A percentile compares a stretch with the other conserved stretches of the same genome.
Evolutionary conservation across 1,140 invertebrate species (phyloP).

Genomic region (Listronotus bonariensis): DNA sequence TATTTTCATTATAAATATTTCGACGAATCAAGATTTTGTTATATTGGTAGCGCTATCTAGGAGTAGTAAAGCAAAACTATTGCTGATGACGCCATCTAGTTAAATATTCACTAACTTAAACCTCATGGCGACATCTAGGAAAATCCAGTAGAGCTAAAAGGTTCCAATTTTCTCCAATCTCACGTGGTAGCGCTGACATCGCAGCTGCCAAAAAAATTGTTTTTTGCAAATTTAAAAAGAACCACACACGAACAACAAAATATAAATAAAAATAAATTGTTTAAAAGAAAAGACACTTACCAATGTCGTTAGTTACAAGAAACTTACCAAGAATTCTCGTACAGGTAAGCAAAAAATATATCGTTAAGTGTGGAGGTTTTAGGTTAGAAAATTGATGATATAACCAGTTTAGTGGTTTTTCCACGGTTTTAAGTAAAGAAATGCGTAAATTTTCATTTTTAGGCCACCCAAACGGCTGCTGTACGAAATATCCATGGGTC

Average conservation of each 20-base stretch:
- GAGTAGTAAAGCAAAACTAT: too few relatives aligned
- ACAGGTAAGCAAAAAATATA: constrained; percentile 37
- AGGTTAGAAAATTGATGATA: constrained; percentile 35
- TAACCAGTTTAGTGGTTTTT: constrained; percentile 21
- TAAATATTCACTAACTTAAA: too few relatives aligned
- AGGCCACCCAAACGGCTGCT: constrained; percentile 33
- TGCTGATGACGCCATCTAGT: too few relatives aligned
- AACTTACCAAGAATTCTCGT: constrained; percentile 39
- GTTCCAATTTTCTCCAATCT: too few relatives aligned
- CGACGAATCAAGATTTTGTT: too few relatives aligned
- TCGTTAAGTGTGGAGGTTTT: constrained; percentile 4
- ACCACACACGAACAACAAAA: not conserved
- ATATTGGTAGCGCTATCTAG: too few relatives aligned
- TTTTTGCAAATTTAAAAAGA: not conserved
- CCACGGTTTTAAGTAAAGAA: not conserved
- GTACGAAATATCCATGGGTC: constrained; percentile 30
- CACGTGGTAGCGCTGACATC: too few relatives aligned
- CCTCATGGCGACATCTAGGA: too few relatives aligned
- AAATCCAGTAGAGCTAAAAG: too few relatives aligned
- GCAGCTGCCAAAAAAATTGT: not conserved
- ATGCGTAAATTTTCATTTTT: constrained; percentile 17
- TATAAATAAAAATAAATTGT: not conserved
- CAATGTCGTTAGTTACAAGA: constrained; percentile 44
- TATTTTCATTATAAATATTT: too few relatives aligned
- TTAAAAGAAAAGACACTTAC: constrained; percentile 4